phyloP scores from a whole-genome alignment of 2,888 invertebrate species.

The Cremastobaeus sp. region DNA sequence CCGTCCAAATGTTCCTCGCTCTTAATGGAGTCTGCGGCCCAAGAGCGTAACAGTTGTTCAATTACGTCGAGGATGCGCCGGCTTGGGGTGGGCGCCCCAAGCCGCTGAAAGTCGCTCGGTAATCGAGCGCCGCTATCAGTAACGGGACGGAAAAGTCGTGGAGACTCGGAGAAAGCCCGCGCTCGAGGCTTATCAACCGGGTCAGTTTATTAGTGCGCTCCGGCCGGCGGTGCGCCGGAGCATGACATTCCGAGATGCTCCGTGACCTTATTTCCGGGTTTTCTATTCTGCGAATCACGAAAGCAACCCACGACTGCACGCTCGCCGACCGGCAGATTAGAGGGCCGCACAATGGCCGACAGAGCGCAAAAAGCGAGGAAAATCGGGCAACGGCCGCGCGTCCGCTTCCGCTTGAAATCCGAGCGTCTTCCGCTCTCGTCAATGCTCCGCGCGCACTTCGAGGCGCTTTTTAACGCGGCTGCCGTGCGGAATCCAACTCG shows the following conservation, averaged over 20 bases:
- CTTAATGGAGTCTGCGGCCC: constrained; percentile 13
- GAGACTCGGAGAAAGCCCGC: too few species aligned
- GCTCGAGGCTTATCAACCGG: too few species aligned
- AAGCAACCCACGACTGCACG: constrained; percentile 21
- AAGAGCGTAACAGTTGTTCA: constrained; percentile 70
- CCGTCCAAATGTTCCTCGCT: too few species aligned
- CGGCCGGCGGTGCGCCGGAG: too few species aligned
- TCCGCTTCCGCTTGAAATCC: constrained; percentile 60
- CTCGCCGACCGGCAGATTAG: too few species aligned
- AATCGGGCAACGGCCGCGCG: constrained; percentile 34
- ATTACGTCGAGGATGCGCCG: constrained; percentile 67
- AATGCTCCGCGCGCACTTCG: constrained; percentile 41
- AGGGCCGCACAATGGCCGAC: not conserved
- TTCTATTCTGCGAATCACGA: constrained; percentile 29
- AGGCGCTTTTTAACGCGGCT: constrained; percentile 27
- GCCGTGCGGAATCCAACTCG: constrained; percentile 39
- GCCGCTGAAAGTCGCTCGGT: constrained; percentile 67
- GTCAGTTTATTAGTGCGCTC: too few species aligned
- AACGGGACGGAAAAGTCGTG: too few species aligned
- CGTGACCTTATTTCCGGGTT: constrained; percentile 49
- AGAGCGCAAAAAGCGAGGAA: constrained; percentile 16
- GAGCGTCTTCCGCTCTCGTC: constrained; percentile 58
- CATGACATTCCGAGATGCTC: constrained; percentile 30
- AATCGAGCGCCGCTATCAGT: too few species aligned
- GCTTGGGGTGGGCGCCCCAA: constrained; percentile 61